phyloP scores from a whole-genome alignment of 2,113 vertebrate species.

The Nothocercus nigrocapillus region DNA sequence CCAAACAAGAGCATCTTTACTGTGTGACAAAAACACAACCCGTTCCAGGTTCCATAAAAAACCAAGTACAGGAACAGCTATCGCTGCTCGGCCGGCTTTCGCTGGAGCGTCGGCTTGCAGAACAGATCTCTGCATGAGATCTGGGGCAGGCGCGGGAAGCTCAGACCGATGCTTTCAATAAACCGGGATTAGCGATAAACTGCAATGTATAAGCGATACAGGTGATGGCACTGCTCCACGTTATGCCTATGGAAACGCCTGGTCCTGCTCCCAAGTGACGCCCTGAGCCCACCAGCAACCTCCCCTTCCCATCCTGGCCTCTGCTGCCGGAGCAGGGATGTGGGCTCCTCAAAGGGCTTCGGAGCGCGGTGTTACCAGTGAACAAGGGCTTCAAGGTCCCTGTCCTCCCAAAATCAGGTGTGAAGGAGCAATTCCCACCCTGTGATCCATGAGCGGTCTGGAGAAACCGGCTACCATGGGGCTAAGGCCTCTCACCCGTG shows the following conservation, averaged over 20 bases:
- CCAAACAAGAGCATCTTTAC: not conserved
- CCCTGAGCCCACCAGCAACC: not conserved
- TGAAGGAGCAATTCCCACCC: rapidly evolving
- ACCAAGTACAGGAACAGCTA: not conserved
- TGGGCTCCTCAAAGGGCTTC: not conserved
- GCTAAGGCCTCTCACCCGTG: rapidly evolving
- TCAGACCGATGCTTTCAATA: not conserved
- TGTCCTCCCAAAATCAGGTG: not conserved
- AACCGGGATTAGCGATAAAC: slow-evolving; percentile 16
- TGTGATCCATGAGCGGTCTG: not conserved
- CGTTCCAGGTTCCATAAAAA: not conserved
- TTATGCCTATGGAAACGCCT: not conserved
- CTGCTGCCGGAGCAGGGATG: not conserved
- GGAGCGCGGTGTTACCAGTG: rapidly evolving
- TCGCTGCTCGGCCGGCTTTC: not conserved
- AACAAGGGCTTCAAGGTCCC: not conserved
- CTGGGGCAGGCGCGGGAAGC: slow-evolving; percentile 30
- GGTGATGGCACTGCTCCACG: not conserved
- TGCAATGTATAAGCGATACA: not conserved
- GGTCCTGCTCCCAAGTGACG: not conserved
- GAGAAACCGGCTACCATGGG: not conserved
- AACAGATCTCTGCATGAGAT: slow-evolving; percentile 16
- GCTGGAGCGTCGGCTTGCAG: not conserved
- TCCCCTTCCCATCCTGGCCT: not conserved
- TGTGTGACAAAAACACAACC: not conserved